Evolutionary conservation across 2,113 vertebrate species (phyloP), one percentile per base, ranked within the genome.

Genomic region (Macrotis lagotis): DNA sequence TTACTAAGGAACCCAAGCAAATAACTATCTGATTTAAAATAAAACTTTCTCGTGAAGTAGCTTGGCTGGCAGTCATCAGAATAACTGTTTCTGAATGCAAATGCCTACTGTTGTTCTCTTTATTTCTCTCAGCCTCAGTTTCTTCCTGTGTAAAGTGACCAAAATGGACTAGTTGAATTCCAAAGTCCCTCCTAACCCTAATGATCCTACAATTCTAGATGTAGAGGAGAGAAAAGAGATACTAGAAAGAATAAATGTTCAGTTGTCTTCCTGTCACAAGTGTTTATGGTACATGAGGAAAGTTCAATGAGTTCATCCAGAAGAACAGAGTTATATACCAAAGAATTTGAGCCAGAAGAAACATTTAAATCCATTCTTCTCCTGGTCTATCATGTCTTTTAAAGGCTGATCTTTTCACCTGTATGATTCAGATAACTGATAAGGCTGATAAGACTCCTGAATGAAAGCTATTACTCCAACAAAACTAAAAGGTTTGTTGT

Each of bases 361-460:
- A 16, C 16, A 47, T 44, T 37, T 47, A 88, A 48, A 89, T 37
- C 49, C 4, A 51, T 26, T 91, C 52, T n/a, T 26, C 8, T 88
- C n/a, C 74, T n/a, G 50, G 83, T 51, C 47, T 59, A 22, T 44
- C n/a, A 1, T 19, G 44, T 19, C 31, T 92, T 93, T 83, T 25
- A 55, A 74, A 3, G 48, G 12, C 25, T 47, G 12, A 6, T 44
- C 91, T 91, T 94, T 89, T 28, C 91, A 53, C 66, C 10, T 44
- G 52, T 88, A 83, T 95, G 59, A 95, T 94, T 7, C 74, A 95
- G 25, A 48, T 24, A 50, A 44, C n/a, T 83, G n/a, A 83, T 83
- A 83, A 83, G n/a, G 16, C n/a, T 83, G n/a, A 83, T 83, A 83
- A 83, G n/a, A 7, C 66, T 83, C 19, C n/a, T 28, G 1, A 55